These are phyloP conservation scores for Zaprionus lachaisei DNA, from an alignment of 1,140 invertebrate species.

Conservation along the genomic window DNA sequence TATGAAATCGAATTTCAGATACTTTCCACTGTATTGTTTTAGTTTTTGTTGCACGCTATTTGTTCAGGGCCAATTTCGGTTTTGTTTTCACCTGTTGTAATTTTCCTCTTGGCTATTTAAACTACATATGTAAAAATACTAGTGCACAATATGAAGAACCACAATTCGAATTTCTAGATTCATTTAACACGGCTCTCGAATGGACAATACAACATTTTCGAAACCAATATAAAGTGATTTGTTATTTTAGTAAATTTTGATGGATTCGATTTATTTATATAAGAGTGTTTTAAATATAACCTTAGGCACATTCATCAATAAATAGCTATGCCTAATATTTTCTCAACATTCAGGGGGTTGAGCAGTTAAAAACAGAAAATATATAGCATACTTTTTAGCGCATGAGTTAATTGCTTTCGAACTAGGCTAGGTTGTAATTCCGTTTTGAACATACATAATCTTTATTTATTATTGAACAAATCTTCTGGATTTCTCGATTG, in stretches of 20 bases:
- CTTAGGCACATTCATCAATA: no score
- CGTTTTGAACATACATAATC: no score
- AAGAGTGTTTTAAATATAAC: background rate
- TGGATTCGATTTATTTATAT: background rate
- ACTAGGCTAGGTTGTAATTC: background rate
- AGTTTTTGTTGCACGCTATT: background rate
- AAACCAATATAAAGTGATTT: background rate
- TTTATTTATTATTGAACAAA: no score
- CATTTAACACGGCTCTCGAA: background rate
- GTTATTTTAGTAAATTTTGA: background rate
- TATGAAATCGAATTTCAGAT: slow-evolving; percentile 42
- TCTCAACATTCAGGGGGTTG: no score
- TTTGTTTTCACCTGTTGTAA: background rate
- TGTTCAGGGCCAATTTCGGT: background rate
- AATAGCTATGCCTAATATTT: no score
- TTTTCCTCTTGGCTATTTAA: background rate
- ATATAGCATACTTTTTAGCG: background rate
- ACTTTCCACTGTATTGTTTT: slow-evolving; percentile 13
- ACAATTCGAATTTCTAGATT: background rate
- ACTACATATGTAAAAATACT: background rate
- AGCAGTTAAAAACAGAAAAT: background rate
- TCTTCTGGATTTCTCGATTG: background rate
- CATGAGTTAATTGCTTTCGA: background rate
- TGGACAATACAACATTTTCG: background rate
- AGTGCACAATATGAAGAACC: background rate